phyloP scores from a whole-genome alignment of 2,797 vertebrate species.

The Cygnus olor region DNA sequence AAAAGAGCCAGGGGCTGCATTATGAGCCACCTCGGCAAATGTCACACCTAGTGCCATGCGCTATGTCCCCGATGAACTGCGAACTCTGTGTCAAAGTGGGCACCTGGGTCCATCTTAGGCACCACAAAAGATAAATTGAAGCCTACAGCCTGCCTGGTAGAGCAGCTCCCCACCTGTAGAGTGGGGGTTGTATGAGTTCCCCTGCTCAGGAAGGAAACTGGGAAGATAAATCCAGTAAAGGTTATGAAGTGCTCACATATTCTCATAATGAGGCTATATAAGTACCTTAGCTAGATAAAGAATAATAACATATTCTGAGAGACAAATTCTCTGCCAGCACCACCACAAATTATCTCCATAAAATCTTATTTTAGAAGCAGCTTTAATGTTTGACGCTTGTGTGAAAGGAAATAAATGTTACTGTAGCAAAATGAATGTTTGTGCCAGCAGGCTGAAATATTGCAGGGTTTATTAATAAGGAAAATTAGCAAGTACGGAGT shows the following conservation, averaged over 20 bases:
- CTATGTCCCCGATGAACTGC: accelerated
- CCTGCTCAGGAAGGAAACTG: background rate
- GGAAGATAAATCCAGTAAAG: background rate
- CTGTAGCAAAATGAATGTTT: slow-evolving; percentile 53
- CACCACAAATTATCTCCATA: slow-evolving; percentile 27
- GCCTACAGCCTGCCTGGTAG: background rate
- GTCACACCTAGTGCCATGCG: accelerated
- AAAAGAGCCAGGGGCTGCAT: background rate
- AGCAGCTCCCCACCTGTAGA: background rate
- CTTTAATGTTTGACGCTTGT: slow-evolving; percentile 41
- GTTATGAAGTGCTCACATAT: background rate
- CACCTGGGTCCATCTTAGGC: background rate
- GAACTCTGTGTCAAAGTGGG: background rate
- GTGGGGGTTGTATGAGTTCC: background rate
- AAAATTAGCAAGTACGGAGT: slow-evolving; percentile 39
- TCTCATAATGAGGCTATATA: slow-evolving; percentile 1
- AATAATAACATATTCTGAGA: slow-evolving; percentile 19
- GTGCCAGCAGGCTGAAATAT: slow-evolving; percentile 55
- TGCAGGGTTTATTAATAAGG: slow-evolving; percentile 41
- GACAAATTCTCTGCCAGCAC: slow-evolving; percentile 26
- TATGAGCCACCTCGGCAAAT: background rate
- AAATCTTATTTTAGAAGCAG: slow-evolving; percentile 62
- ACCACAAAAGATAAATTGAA: background rate
- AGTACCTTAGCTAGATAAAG: background rate
- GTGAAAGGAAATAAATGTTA: slow-evolving; percentile 49